phyloP scores from a whole-genome alignment of 2,797 vertebrate species.

The Varecia variegata region DNA sequence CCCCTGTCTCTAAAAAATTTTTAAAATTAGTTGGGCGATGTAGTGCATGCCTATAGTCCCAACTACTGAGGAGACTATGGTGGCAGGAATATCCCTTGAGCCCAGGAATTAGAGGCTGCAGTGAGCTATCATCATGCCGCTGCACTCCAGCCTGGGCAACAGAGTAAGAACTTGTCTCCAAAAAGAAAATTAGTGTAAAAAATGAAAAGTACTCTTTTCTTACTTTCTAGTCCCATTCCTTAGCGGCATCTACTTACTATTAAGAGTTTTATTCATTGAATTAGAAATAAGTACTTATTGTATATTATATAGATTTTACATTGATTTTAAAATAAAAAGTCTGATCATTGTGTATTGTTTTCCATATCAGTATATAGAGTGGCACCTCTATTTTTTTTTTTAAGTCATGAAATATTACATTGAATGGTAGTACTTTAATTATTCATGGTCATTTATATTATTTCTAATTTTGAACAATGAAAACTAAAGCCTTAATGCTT shows the following conservation, averaged over 20 bases:
- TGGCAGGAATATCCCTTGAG: neutral
- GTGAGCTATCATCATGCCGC: neutral
- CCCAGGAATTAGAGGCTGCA: neutral
- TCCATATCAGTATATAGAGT: neutral
- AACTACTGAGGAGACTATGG: too few species aligned
- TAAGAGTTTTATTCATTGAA: neutral
- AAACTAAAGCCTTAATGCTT: neutral
- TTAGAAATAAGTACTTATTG: neutral
- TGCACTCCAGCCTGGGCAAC: neutral
- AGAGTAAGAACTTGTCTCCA: neutral
- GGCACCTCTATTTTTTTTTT: neutral
- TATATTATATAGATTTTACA: neutral
- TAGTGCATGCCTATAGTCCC: too few species aligned
- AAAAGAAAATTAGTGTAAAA: neutral
- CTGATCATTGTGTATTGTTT: neutral
- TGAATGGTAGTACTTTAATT: neutral
- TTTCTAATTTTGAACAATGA: conserved; percentile 31
- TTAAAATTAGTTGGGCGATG: neutral
- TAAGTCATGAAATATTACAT: neutral
- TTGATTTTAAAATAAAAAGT: conserved; percentile 8
- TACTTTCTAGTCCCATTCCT: neutral
- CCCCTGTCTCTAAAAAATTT: neutral
- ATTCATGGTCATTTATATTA: neutral
- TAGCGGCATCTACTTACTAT: neutral
- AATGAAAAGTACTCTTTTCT: conserved; percentile 21